Evolutionary conservation across 2,113 vertebrate genomes (phyloP).

Genomic region (Dicrurus megarhynchus): DNA sequence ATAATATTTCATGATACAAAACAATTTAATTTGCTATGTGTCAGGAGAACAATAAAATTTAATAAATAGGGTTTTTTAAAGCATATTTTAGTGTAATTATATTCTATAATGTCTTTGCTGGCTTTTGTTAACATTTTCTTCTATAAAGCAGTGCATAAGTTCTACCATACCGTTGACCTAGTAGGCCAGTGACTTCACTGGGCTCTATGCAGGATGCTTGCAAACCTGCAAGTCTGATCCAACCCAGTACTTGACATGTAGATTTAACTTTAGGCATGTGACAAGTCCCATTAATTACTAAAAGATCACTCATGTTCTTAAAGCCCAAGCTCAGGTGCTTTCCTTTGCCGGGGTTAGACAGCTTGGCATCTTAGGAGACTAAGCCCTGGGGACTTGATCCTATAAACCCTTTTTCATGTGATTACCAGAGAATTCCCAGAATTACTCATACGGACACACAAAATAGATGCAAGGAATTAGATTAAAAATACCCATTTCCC

Average conservation of each 20-base stretch:
- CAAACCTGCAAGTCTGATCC: not conserved
- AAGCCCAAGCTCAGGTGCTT: constrained; percentile 14
- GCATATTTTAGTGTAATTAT: not conserved
- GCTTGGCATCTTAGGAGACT: constrained; percentile 34
- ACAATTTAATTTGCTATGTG: constrained; percentile 17
- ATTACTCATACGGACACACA: not conserved
- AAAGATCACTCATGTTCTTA: not conserved
- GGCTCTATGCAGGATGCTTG: not conserved
- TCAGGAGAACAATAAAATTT: not conserved
- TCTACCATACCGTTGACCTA: not conserved
- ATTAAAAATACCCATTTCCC: not conserved
- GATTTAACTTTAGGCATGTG: constrained; percentile 22
- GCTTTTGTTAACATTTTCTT: not conserved
- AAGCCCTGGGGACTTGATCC: constrained; percentile 30
- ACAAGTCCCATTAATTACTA: constrained; percentile 26
- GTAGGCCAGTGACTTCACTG: not conserved
- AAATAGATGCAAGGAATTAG: not conserved
- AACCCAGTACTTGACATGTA: not conserved
- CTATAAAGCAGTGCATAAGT: not conserved
- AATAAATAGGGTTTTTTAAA: not conserved
- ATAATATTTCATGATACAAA: constrained; percentile 25
- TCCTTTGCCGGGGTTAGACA: not conserved
- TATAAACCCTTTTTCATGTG: constrained; percentile 23
- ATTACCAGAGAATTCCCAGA: constrained; percentile 9
- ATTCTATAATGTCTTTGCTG: not conserved